Conservation (phyloP, 2,797 vertebrate genomes). For the Perodicticus potto region DNA sequence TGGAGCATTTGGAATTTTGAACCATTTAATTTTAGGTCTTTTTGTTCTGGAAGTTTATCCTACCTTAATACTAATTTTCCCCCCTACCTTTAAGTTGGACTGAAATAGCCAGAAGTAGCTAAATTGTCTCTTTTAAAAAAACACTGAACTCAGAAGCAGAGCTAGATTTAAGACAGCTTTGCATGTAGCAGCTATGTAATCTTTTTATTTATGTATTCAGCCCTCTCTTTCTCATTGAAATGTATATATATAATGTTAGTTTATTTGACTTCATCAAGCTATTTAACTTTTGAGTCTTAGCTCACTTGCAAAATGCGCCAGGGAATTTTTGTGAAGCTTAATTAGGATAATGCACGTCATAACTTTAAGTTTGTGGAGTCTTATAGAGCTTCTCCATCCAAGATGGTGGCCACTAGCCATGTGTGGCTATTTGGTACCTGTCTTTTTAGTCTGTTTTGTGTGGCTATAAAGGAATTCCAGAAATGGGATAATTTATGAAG, state of each 20-base stretch:
- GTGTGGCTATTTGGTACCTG: background rate
- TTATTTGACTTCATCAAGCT: background rate
- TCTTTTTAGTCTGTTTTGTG: background rate
- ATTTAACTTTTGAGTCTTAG: background rate
- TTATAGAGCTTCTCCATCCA: background rate
- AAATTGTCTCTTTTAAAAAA: background rate
- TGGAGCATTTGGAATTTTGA: background rate
- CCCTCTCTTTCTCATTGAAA: background rate
- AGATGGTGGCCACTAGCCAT: background rate
- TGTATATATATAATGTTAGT: background rate
- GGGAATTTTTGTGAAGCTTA: background rate
- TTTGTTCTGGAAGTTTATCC: background rate
- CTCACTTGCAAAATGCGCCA: background rate
- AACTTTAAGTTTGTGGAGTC: conserved; percentile 3
- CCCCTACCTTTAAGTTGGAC: background rate
- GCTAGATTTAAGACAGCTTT: background rate
- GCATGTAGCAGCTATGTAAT: background rate
- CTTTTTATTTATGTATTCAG: background rate
- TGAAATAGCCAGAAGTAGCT: background rate
- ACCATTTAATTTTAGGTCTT: background rate
- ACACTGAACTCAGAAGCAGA: background rate
- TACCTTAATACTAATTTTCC: background rate
- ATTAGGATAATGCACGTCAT: background rate
- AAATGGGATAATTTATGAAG: background rate
- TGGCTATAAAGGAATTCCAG: background rate